Evolutionary conservation across 2,888 invertebrate species (phyloP), one percentile per base, ranked within the genome.

Genomic region (Cosmorhoe ocellata): DNA sequence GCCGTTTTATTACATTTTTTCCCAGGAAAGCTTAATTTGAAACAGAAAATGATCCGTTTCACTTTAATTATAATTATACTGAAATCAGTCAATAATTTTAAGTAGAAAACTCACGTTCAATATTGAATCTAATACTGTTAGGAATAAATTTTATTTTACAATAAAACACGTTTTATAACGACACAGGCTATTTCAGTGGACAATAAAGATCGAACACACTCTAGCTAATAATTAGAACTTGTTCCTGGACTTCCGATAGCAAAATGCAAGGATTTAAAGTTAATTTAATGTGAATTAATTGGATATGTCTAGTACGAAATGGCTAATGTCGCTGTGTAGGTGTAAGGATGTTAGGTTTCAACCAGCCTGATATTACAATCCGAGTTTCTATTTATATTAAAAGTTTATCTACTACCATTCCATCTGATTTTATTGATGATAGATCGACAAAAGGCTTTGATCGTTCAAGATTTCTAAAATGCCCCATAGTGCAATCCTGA

Each of bases 171-270:
- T 10, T 46, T 28, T 28, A 13, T 6, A 38, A 4, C 11, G 36
- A 36, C 18, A 18, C 9, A 40, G 5, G 1, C 41, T n/a, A 31
- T 18, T 39, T 12, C 74, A 76, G 69, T 71, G 72, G 79, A 87
- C 88, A 89, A 89, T 89, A 88, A 87, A 85, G 85, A 85, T 85
- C 81, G 79, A 79, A 84, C 85, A 88, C 84, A 81, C 74, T 69
- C 69, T 57, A 63, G 62, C 76, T 78, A 84, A 86, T 87, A 87
- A 88, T 87, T 85, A 86, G 85, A 75, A 76, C 80, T 82, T 75
- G 79, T 74, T 74, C 67, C 62, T 56, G 61, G 65, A 70, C 70
- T 69, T 69, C 69, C 69, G 85, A 85, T 85, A 85, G 79, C 72
- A 71, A 67, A 79, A 76, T 77, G 66, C 69, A 63, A 59, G 63